Evolutionary conservation across 2,797 vertebrate genomes (phyloP), one percentile per base, ranked within the genome.

Genomic region (Rhincodon typus): DNA sequence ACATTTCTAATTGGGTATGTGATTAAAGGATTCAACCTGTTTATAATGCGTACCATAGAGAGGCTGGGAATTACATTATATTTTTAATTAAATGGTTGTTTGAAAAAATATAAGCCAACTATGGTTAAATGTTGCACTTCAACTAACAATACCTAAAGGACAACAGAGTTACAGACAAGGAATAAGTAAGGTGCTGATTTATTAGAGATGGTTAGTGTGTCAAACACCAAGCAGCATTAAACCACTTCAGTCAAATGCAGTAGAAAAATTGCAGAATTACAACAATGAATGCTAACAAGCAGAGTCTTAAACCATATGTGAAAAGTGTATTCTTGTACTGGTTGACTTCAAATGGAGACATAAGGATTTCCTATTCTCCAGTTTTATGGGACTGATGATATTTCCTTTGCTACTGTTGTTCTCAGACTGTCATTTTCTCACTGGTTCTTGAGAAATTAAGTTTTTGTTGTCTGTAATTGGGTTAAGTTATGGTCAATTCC

Each of bases 21-120:
- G 90, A 93, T 69, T 93, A 93, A 93, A 93, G 62, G 7, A n/a
- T 93, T 23, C 90, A 66, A 93, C 62, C 90, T 93, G 90, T 93
- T 93, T 69, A 50, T 67, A 42, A n/a, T 38, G 90, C n/a, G 13
- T 42, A 69, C 90, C 62, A 23, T 69, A 42, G 8, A 42, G 90
- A 69, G 23, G 38, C 66, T 93, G 90, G 62, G 69, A 93, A 93
- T 69, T 93, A 66, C 23, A 42, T n/a, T 27, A 25, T 38, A 93
- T 69, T 93, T 66, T 69, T 93, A 93, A 93, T 93, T 93, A 93
- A 93, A 67, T 69, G 90, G 90, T 42, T 50, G 46, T 23, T 93
- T 69, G 69, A 93, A 69, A 90, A 62, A 62, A 19, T 42, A 93
- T 25, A 67, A 67, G 38, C 62, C 38, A 12, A 62, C 12, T 62